These are phyloP conservation scores for Gobionotothen gibberifrons DNA, from an alignment of 2,797 vertebrate species.

Conservation along the genomic window DNA sequence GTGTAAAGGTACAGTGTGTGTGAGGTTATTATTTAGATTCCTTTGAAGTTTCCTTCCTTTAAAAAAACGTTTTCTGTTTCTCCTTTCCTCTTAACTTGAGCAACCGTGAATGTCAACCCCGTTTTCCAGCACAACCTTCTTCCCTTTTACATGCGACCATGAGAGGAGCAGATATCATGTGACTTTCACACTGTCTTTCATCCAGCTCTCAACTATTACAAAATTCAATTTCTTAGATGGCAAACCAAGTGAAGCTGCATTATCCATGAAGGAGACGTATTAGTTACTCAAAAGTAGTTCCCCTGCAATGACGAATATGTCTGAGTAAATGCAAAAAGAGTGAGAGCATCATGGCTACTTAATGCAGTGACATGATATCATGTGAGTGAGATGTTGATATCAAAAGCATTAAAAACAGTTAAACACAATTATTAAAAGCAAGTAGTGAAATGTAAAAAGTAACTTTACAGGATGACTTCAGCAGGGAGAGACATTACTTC, in stretches of 20 bases:
- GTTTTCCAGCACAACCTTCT: constrained; percentile 30
- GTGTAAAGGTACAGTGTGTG: constrained; percentile 84
- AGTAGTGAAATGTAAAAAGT: not conserved
- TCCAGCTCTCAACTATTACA: not conserved
- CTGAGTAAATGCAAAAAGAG: no score
- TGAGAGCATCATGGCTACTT: no score
- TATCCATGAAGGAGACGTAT: constrained; percentile 27
- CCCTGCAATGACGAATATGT: not conserved
- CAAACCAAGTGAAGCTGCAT: constrained; percentile 23
- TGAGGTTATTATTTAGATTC: constrained; percentile 1
- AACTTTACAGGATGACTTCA: no score
- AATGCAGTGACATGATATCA: not conserved
- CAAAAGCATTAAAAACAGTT: not conserved
- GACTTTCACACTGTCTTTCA: constrained; percentile 37
- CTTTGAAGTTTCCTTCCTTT: constrained; percentile 11
- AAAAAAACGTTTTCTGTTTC: not conserved
- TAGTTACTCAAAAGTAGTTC: not conserved
- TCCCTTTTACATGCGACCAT: not conserved
- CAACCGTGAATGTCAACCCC: constrained; percentile 42
- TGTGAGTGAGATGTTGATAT: not conserved
- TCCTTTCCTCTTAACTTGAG: constrained; percentile 27
- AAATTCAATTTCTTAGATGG: constrained; percentile 20
- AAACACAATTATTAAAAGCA: not conserved
- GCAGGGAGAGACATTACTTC: not conserved
- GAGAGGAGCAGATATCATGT: constrained; percentile 25